Percentiles rank a stretch among this genome's conserved stretches.
Evolutionary conservation across 2,888 invertebrate species (phyloP).

Genomic region (Blastobasis lacticolella): DNA sequence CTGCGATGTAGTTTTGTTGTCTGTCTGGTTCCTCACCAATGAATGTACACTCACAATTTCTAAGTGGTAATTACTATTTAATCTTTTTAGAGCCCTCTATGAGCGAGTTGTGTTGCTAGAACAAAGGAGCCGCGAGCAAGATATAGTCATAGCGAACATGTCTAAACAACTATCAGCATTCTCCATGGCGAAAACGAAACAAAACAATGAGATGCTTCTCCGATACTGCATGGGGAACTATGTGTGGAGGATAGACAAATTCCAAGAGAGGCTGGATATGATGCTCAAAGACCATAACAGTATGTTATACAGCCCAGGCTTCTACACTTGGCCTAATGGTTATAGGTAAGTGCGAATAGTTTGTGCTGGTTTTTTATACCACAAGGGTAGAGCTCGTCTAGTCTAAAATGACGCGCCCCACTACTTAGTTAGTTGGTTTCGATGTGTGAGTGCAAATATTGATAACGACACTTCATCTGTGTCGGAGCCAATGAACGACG

Average conservation of each 20-base stretch:
- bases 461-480: no score
- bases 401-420: no score
- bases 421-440: no score
- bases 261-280: slow-evolving; percentile 77
- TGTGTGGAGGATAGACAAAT: slow-evolving; percentile 85
- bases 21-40: no score
- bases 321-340: slow-evolving; percentile 90
- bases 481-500: no score
- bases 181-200: slow-evolving; percentile 68
- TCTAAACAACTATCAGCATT: slow-evolving; percentile 74
- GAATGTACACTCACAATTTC: no score
- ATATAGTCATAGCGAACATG: slow-evolving; percentile 82
- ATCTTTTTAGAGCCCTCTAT: slow-evolving; percentile 77
- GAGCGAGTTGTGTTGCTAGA: slow-evolving; percentile 87
- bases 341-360: slow-evolving; percentile 75
- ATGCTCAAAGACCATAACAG: slow-evolving; percentile 78
- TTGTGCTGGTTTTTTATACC: background rate
- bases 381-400: no score
- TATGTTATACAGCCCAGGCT: slow-evolving; percentile 89
- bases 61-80: no score
- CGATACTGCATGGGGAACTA: slow-evolving; percentile 86
- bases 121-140: slow-evolving; percentile 86
- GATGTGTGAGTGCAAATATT: no score
- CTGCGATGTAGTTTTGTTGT: no score
- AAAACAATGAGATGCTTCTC: slow-evolving; percentile 73